Base-by-base conservation (phyloP, 2,113 vertebrate genomes). In the Limnothrissa miodon region DNA sequence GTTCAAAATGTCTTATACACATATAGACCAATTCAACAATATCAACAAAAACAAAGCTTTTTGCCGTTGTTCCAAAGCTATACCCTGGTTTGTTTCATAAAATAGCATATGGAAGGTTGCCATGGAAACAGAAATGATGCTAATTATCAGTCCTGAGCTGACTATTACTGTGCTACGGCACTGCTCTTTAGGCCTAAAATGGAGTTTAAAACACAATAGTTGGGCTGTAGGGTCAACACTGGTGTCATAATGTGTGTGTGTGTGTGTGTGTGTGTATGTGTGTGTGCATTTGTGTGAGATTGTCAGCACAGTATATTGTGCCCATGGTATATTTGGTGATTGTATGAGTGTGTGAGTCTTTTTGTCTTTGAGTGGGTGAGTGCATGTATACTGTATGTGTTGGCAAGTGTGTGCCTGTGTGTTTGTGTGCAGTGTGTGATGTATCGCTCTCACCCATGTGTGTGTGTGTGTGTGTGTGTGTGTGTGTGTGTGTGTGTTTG, bases 401-500 rank as follows among this genome's bases (percentile, higher is more conserved):
- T 42, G n/a, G 66, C 21, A 46, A 29, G 70, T 80, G 44, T 44
- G 39, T 81, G 80, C 45, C 42, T 78, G 82, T 45, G 44, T 78
- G 56, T 79, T 39, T 36, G 78, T 83, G 70, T 83, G 78, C 81
- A n/a, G n/a, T n/a, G n/a, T n/a, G n/a, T n/a, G n/a, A 81, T 79
- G 46, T 80, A 78, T 70, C 82, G 82, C 80, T 56, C 62, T 59
- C 45, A 29, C 44, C 66, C 66, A 74, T 74, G 29, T 74, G 42
- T 66, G 59, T 36, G 33, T 10, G 59, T 62, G 56, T 21, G 21
- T 6, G 21, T 59, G 36, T 17, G 81, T 85, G 56, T 83, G 56
- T 25, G 21, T 23, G 21, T 59, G 33, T 17, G 53, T 78, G 79
- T 48, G 78, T 36, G 78, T 86, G 87, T 89, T 89, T 88, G 89